These are phyloP conservation scores for Xyrauchen texanus DNA, from an alignment of 2,113 vertebrate species.

Conservation along the genomic window DNA sequence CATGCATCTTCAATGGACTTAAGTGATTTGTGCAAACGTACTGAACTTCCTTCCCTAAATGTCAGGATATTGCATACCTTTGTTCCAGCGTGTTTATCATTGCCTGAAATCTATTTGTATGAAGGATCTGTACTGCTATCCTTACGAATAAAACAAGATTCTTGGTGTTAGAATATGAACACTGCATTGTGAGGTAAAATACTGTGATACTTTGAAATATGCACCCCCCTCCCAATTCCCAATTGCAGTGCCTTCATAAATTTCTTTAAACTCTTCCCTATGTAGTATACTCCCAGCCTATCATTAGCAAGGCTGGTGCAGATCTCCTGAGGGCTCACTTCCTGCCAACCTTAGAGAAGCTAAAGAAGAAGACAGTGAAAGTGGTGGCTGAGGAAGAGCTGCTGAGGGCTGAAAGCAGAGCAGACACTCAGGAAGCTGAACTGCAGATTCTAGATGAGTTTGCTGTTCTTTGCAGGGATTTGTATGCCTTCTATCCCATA, in stretches of 20 bases:
- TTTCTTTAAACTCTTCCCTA: slow-evolving; percentile 23
- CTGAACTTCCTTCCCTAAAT: no score
- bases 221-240: no score
- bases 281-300: slow-evolving; percentile 93
- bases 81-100: no score
- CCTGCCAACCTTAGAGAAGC: slow-evolving; percentile 91
- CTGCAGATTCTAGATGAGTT: slow-evolving; percentile 95
- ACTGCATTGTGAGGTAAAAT: no score
- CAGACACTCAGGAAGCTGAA: slow-evolving; percentile 92
- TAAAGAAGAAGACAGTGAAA: slow-evolving; percentile 94
- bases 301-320: slow-evolving; percentile 92
- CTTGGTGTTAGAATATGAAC: no score
- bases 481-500: slow-evolving; percentile 97
- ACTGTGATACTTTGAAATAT: no score
- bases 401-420: slow-evolving; percentile 86
- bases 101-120: no score
- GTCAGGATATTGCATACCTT: no score
- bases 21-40: no score
- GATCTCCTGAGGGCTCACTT: slow-evolving; percentile 91
- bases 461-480: slow-evolving; percentile 91
- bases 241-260: neutral
- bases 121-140: no score
- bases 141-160: no score
- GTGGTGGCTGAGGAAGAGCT: slow-evolving; percentile 91
- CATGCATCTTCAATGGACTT: no score